Evolutionary conservation across 2,113 vertebrate genomes (phyloP).

Genomic region (Vanacampus margaritifer): DNA sequence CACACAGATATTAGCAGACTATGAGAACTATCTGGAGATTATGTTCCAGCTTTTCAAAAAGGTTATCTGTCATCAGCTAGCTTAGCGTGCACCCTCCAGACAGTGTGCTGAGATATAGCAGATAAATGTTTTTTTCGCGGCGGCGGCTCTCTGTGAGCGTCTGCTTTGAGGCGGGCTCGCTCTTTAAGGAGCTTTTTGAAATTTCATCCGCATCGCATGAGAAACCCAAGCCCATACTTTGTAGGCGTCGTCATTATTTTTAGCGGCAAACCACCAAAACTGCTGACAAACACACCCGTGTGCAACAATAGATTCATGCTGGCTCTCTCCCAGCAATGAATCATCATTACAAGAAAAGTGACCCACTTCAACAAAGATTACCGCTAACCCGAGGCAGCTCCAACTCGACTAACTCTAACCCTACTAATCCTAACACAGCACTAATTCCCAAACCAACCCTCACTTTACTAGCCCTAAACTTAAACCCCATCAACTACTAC

Average conservation of each 20-base stretch:
- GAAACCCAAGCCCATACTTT: not conserved
- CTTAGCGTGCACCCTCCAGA: constrained; percentile 24
- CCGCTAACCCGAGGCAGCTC: not conserved
- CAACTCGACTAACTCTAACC: not conserved
- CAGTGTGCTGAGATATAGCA: constrained; percentile 21
- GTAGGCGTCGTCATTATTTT: constrained; percentile 22
- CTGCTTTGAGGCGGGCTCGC: constrained; percentile 10
- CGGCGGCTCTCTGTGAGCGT: not conserved
- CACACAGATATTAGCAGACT: constrained; percentile 3
- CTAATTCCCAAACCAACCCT: not conserved
- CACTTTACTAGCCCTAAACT: not conserved
- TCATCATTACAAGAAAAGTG: constrained; percentile 39
- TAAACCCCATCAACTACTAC: not conserved
- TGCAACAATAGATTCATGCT: constrained; percentile 35
- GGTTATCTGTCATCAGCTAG: constrained; percentile 43
- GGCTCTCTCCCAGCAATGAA: constrained; percentile 34
- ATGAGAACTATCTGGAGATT: constrained; percentile 16
- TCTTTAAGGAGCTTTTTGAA: constrained; percentile 20
- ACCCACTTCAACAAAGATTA: constrained; percentile 27
- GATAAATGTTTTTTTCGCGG: constrained; percentile 24
- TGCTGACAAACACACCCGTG: constrained; percentile 28
- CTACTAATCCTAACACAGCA: not conserved
- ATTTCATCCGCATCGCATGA: constrained; percentile 18
- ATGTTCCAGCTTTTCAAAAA: constrained; percentile 35
- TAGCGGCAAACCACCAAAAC: constrained; percentile 31